Conservation (phyloP, 2,113 vertebrate genomes). For the Penelope pileata region DNA sequence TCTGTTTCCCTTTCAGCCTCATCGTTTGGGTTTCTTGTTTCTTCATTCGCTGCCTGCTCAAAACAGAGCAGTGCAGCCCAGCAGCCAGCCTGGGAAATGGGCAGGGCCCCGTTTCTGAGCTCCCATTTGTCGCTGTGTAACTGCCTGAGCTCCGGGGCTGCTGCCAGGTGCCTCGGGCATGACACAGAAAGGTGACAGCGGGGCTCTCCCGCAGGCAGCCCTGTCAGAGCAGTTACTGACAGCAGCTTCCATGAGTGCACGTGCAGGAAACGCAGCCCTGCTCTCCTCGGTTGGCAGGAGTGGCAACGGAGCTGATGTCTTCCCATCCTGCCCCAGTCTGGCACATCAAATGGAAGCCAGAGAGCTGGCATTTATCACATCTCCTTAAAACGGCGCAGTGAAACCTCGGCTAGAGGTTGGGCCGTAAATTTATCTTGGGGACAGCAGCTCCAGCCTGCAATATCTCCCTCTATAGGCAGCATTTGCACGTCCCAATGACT, state of each 20-base stretch:
- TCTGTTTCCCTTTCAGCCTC: background rate
- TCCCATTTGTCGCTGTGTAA: background rate
- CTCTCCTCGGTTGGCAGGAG: background rate
- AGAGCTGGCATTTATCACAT: background rate
- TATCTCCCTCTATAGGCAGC: background rate
- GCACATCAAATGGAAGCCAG: background rate
- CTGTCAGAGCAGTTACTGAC: background rate
- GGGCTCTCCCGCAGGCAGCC: fast-evolving
- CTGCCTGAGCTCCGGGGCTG: fast-evolving
- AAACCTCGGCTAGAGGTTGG: background rate
- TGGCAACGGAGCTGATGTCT: background rate
- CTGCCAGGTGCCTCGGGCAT: background rate
- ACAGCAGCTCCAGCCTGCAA: background rate
- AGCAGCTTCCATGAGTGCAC: background rate
- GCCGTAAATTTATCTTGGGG: background rate
- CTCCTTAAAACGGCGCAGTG: background rate
- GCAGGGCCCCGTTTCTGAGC: background rate
- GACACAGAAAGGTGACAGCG: background rate
- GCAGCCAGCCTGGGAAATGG: background rate
- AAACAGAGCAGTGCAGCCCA: background rate
- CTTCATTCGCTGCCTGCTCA: background rate
- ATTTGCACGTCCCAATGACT: background rate
- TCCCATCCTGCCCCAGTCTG: background rate
- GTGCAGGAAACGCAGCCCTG: background rate
- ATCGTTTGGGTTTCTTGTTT: background rate